Evolutionary conservation across 2,888 invertebrate species (phyloP).

Genomic region (Incurvaria masculella): DNA sequence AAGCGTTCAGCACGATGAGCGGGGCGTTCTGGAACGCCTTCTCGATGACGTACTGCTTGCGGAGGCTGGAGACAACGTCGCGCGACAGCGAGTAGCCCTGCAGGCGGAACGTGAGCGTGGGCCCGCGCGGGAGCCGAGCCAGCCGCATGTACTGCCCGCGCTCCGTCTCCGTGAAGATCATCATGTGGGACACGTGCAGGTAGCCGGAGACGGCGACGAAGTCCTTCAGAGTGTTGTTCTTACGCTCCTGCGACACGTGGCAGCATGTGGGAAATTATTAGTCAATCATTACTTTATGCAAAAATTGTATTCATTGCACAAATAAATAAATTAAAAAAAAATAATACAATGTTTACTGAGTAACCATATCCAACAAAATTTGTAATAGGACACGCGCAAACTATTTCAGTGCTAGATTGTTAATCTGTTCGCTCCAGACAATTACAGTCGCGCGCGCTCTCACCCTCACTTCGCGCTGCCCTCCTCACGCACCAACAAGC

Average conservation of each 20-base stretch:
- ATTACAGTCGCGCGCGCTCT: too few relatives aligned
- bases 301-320: too few relatives aligned
- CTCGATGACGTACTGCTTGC: constrained; percentile 79
- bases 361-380: too few relatives aligned
- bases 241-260: constrained; percentile 63
- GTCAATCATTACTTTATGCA: too few relatives aligned
- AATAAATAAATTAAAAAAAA: too few relatives aligned
- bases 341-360: too few relatives aligned
- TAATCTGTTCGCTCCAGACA: too few relatives aligned
- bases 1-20: constrained; percentile 85
- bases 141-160: constrained; percentile 83
- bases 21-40: constrained; percentile 87
- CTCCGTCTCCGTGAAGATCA: constrained; percentile 85
- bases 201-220: constrained; percentile 89
- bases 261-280: not conserved
- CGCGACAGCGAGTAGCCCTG: constrained; percentile 72
- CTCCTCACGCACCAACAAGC: too few relatives aligned
- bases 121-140: constrained; percentile 83
- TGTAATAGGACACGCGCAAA: too few relatives aligned
- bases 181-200: constrained; percentile 91
- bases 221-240: constrained; percentile 93
- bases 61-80: constrained; percentile 83
- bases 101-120: constrained; percentile 87
- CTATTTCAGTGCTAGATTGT: too few relatives aligned
- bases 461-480: too few relatives aligned